Base-by-base conservation (phyloP, 2,888 invertebrate genomes). In the Euphydryas editha region DNA sequence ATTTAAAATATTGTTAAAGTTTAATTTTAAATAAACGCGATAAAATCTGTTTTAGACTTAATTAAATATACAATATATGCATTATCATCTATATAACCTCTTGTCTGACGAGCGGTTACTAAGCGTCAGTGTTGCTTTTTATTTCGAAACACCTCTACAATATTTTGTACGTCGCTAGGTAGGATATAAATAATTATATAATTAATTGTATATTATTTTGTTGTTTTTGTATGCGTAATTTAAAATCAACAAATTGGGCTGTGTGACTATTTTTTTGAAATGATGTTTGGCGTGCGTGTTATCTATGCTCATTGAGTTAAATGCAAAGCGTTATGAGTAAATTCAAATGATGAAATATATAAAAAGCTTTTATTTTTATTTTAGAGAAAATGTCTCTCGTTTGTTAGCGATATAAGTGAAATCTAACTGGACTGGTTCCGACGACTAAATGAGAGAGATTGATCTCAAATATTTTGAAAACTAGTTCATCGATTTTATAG, bases 141-240 rank as follows among this genome's bases (percentile, higher is more conserved):
- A 13, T 10, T 39, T 39, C 10, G 11, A 13, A 39, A 39, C 13
- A 39, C 39, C 11, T 39, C 39, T 36, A 6, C 2, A 39, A 39
- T 2, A 39, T 39, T 11, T 10, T 39, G 39, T 39, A 39, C 13
- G 47, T 47, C 11, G 11, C 47, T 2, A 51, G 21, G 15, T 24
- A n/a, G 2, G 24, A 7, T 24, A 51, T 51, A n/a, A 51, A 15
- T 15, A 24, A 21, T 49, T n/a, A 49, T 49, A 11, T 10, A 11
- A 49, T 20, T 47, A 0, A 13, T 20, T 13, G 49, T 49, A 15
- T 21, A 21, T 24, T 15, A 15, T 49, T 21, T 49, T 49, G 24
- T 24, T n/a, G 24, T 51, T 24, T 49, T 51, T 51, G 11, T 51
- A 24, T 51, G 15, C n/a, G 49, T 51, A 24, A 51, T 51, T 51